phyloP scores from a whole-genome alignment of 2,888 invertebrate species.

The Argyresthia goedartella region DNA sequence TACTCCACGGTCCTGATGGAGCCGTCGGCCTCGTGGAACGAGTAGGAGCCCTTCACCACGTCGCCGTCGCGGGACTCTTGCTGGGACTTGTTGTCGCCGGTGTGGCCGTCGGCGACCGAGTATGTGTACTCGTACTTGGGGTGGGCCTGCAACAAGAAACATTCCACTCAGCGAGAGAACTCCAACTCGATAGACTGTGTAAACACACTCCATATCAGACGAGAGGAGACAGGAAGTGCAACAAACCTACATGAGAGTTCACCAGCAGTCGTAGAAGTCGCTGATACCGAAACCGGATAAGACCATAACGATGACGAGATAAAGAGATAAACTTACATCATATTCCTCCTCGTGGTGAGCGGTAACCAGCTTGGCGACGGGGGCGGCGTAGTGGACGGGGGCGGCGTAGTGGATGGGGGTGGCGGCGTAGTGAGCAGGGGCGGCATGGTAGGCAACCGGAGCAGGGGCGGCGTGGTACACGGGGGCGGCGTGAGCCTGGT shows the following conservation, averaged over 20 bases:
- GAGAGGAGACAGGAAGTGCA: no score
- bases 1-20: constrained; percentile 34
- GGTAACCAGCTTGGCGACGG: constrained; percentile 5
- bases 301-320: no score
- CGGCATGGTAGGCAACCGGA: background rate
- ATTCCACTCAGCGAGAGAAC: background rate
- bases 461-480: constrained; percentile 14
- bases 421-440: constrained; percentile 2
- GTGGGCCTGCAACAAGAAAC: constrained; percentile 10
- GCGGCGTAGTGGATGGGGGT: constrained; percentile 22
- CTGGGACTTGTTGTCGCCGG: constrained; percentile 37
- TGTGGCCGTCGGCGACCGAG: constrained; percentile 39
- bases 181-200: no score
- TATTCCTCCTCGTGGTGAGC: constrained; percentile 8
- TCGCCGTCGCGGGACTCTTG: constrained; percentile 35
- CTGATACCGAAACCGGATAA: no score
- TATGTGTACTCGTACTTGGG: constrained; percentile 29
- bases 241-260: no score
- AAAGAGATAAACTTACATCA: no score
- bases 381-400: no score
- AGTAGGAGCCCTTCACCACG: constrained; percentile 32
- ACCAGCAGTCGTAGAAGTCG: no score
- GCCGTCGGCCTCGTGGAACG: constrained; percentile 34
- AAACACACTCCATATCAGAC: no score
- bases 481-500: constrained; percentile 16